Percentiles rank a stretch among this genome's conserved stretches.
These are phyloP conservation scores for Cybosia mesomella DNA, from an alignment of 2,888 invertebrate species.

Conservation along the genomic window DNA sequence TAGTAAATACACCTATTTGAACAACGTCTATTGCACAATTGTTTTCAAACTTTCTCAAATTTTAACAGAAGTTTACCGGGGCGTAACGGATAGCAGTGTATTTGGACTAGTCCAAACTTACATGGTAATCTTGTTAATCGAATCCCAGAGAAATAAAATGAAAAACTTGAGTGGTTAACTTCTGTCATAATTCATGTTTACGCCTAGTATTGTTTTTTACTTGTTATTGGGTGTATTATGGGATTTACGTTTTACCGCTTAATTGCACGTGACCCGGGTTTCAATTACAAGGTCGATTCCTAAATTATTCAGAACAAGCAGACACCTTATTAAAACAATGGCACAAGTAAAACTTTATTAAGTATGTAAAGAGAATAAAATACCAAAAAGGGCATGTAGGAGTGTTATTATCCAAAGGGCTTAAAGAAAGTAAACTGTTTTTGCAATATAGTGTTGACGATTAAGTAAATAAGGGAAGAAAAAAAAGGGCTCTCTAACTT, in stretches of 20 bases:
- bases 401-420: too few species aligned
- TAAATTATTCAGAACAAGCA: neutral
- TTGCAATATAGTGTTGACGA: neutral
- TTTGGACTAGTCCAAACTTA: neutral
- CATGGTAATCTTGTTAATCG: neutral
- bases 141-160: neutral
- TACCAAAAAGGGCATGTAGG: too few species aligned
- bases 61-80: neutral
- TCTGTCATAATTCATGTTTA: neutral
- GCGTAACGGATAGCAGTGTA: neutral
- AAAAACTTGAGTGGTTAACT: neutral
- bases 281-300: too few species aligned
- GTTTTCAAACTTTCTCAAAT: slow-evolving; percentile 5
- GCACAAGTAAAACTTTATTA: neutral
- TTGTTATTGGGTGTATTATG: neutral
- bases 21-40: slow-evolving; percentile 26
- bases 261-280: too few species aligned
- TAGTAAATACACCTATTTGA: slow-evolving; percentile 38
- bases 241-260: too few species aligned
- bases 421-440: neutral
- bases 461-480: too few species aligned
- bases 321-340: neutral
- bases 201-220: neutral
- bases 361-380: too few species aligned
- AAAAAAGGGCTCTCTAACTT: neutral